phyloP scores from a whole-genome alignment of 2,113 vertebrate species.

The Probosciger aterrimus region DNA sequence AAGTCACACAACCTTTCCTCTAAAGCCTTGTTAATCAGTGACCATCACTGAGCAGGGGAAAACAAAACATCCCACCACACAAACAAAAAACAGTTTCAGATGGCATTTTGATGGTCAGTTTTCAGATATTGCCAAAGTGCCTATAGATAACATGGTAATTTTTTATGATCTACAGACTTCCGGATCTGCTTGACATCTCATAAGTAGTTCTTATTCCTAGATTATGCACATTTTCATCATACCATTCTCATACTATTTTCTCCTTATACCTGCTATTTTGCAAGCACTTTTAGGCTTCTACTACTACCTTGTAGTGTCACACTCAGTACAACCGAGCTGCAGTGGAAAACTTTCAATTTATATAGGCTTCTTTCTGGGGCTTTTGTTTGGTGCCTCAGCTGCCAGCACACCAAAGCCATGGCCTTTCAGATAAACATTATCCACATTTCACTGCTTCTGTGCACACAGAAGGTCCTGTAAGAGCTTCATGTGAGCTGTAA shows the following conservation, averaged over 20 bases:
- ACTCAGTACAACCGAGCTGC: neutral
- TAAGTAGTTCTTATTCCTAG: neutral
- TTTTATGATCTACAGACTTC: neutral
- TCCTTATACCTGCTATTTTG: neutral
- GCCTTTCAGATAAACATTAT: neutral
- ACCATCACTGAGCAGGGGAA: neutral
- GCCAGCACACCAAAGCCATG: neutral
- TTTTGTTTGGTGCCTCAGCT: neutral
- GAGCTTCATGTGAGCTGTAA: neutral
- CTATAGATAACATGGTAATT: neutral
- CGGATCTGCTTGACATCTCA: neutral
- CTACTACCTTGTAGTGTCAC: neutral
- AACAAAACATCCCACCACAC: neutral
- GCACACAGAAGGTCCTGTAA: neutral
- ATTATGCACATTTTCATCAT: neutral
- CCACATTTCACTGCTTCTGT: neutral
- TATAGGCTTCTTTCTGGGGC: neutral
- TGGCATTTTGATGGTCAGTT: neutral
- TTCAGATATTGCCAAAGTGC: neutral
- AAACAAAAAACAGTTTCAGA: neutral
- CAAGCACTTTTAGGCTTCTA: neutral
- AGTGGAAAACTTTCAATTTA: neutral
- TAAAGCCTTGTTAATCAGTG: neutral
- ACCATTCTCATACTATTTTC: neutral
- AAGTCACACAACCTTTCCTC: neutral